Conservation (phyloP, 2,797 vertebrate species). For the Sitta carolinensis region DNA sequence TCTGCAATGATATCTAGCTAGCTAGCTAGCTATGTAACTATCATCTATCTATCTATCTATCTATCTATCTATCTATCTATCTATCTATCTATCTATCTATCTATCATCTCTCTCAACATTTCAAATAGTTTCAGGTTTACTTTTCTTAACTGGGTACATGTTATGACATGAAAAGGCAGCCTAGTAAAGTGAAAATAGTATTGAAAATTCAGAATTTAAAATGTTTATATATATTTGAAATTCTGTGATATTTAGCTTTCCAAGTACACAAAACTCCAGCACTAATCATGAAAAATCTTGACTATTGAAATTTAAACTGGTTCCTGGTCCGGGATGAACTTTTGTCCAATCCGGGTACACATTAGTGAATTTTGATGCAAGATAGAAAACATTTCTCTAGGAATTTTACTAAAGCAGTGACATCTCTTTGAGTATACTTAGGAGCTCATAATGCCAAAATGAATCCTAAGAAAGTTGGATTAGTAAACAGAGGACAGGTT, state of each 20-base stretch:
- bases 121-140: background rate
- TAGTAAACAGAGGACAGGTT: background rate
- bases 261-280: background rate
- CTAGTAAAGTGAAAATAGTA: background rate
- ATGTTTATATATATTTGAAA: background rate
- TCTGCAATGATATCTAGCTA: background rate
- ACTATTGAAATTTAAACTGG: background rate
- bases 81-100: background rate
- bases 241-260: background rate
- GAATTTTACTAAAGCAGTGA: background rate
- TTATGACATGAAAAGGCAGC: background rate
- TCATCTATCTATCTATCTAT: background rate
- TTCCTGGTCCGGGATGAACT: background rate
- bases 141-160: background rate
- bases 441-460: background rate
- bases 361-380: background rate
- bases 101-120: background rate
- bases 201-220: background rate
- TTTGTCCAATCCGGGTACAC: background rate
- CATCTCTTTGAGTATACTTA: background rate
- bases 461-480: background rate
- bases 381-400: background rate
- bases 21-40: too few species aligned
- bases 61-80: background rate
- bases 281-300: background rate